phyloP scores from a whole-genome alignment of 2,113 vertebrate genomes.

The Urocolius indicus region DNA sequence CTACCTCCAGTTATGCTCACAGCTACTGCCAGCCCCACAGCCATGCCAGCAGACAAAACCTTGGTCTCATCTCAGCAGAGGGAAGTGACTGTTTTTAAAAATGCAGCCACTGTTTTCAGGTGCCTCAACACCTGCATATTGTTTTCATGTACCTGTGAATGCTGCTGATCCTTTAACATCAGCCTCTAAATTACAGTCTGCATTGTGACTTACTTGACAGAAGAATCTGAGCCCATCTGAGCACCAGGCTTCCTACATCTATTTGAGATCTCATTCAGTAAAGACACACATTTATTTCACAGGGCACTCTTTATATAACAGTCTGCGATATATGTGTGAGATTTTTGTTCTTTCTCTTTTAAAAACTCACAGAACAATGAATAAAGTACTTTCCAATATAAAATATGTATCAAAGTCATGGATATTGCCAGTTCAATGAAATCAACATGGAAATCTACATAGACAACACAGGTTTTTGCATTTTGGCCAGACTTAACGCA shows the following conservation, averaged over 20 bases:
- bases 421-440: not conserved
- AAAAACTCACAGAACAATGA: not conserved
- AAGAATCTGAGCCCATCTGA: not conserved
- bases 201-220: not conserved
- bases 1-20: not conserved
- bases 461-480: not conserved
- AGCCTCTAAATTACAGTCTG: not conserved
- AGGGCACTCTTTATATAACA: not conserved
- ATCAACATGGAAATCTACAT: not conserved
- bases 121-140: not conserved
- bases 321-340: not conserved
- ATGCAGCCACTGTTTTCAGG: not conserved
- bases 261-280: not conserved
- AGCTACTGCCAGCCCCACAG: not conserved
- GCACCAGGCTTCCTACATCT: not conserved
- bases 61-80: accelerated
- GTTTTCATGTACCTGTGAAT: not conserved
- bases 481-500: not conserved
- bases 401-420: not conserved
- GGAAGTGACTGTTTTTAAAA: not conserved
- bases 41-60: accelerated
- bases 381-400: not conserved
- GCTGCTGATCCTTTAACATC: not conserved
- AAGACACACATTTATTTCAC: not conserved
- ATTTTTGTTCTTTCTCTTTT: not conserved